A percentile compares a stretch with the other conserved stretches of the same genome.
Conservation (phyloP, 2,113 vertebrate species). For the Tyto alba region DNA sequence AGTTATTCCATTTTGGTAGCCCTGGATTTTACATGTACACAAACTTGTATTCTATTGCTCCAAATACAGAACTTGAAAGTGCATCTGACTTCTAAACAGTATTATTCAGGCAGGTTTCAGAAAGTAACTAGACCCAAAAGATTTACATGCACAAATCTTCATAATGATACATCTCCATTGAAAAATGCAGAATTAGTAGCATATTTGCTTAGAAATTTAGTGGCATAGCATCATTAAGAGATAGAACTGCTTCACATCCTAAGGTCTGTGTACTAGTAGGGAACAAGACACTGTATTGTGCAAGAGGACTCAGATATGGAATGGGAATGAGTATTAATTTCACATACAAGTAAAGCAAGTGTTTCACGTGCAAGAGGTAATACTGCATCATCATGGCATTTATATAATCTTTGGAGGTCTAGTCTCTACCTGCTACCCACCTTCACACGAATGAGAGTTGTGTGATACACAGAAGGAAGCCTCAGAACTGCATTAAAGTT, state of each 20-base stretch:
- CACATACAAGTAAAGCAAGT: background rate
- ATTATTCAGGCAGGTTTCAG: constrained; percentile 16
- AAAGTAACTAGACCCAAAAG: background rate
- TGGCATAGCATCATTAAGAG: background rate
- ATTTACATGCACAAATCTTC: background rate
- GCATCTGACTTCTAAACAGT: constrained; percentile 34
- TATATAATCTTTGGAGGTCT: background rate
- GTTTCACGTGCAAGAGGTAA: background rate
- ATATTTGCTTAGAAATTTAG: background rate
- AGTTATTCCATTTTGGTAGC: background rate
- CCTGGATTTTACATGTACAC: background rate
- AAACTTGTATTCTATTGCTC: constrained; percentile 34
- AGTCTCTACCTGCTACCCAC: constrained; percentile 8
- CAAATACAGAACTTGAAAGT: constrained; percentile 37
- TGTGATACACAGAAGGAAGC: background rate
- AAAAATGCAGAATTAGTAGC: background rate
- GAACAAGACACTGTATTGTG: background rate
- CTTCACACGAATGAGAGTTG: background rate
- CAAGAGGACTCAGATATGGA: background rate
- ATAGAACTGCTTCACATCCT: background rate
- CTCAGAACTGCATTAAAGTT: background rate
- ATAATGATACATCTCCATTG: background rate
- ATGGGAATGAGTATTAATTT: background rate
- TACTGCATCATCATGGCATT: background rate
- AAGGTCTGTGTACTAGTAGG: background rate